Percentiles rank a stretch among this genome's conserved stretches.
Evolutionary conservation across 1,140 invertebrate species (phyloP).

Genomic region (Lepidostoma basale): DNA sequence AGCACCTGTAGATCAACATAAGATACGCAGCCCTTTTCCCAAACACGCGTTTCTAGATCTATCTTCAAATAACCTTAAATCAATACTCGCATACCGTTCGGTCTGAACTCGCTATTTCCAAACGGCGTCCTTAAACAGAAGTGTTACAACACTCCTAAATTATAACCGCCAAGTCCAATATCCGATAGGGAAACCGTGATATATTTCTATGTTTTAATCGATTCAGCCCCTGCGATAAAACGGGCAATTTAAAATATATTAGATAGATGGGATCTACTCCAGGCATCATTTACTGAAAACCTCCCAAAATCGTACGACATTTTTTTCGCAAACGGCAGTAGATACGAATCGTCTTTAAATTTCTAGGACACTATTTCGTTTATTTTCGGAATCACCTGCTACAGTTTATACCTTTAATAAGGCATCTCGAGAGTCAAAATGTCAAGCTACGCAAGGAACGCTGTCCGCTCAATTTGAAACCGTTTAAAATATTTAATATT

Average conservation of each 20-base stretch:
- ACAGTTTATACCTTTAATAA: conserved; percentile 1
- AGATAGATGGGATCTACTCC: conserved; percentile 1
- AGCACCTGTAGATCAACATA: conserved; percentile 38
- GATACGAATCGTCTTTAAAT: conserved; percentile 22
- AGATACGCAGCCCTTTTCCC: conserved; percentile 18
- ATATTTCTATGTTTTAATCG: conserved; percentile 28
- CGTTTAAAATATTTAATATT: conserved; percentile 23
- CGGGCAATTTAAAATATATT: conserved; percentile 34
- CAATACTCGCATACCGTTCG: conserved; percentile 6
- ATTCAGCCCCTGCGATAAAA: conserved; percentile 9
- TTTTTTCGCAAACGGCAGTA: conserved; percentile 30
- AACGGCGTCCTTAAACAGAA: not conserved
- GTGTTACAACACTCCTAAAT: conserved; percentile 6
- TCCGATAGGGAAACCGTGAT: conserved; percentile 1
- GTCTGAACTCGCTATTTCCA: conserved; percentile 4
- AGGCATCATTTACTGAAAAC: not conserved
- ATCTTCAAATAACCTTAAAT: conserved; percentile 24
- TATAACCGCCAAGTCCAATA: conserved; percentile 4
- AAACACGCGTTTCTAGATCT: conserved; percentile 33
- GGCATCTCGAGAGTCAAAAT: conserved; percentile 12
- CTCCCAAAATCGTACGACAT: not conserved
- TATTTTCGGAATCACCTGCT: conserved; percentile 8
- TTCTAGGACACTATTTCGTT: not conserved
- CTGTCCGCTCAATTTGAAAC: conserved; percentile 13
- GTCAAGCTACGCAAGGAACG: conserved; percentile 17